Base-by-base conservation (phyloP, 2,797 vertebrate genomes). In the Sebastes umbrosus region DNA sequence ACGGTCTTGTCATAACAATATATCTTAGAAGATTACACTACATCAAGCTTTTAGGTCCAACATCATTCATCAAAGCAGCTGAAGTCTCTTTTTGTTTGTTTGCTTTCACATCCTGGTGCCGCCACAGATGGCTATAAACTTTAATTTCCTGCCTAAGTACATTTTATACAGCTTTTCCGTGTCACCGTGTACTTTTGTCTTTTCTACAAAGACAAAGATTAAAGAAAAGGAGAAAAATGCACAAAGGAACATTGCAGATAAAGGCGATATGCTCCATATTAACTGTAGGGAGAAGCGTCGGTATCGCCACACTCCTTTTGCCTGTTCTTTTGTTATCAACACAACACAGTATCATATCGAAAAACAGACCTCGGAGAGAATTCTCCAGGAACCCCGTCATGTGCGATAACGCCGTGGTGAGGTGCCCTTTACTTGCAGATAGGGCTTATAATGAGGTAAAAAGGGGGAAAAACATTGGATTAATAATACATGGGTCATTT, bases 401-500 rank as follows among this genome's bases (percentile, higher is more conserved):
- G 65, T 79, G 77, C 27, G 87, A 92, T 88, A 91, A 79, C 69
- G 60, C 59, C 58, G 81, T 24, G 69, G 84, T 55, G 79, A 85
- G 82, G 80, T 93, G 90, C 89, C 92, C 91, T 92, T 89, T 90
- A 78, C 84, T 81, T 75, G 66, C 81, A 89, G 90, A 92, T 86
- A 88, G 87, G 76, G 77, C 73, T 85, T 84, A 89, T 90, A 89
- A 90, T 91, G 84, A 90, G 85, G 84, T 88, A 89, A 90, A 90
- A 90, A 88, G 60, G 80, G 86, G 72, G 20, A 72, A 76, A 54
- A 94, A 90, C 76, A 94, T 80, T 55, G 86, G 84, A 95, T 95
- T 94, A 95, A 95, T 95, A 95, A 96, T 94, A 93, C 93, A 90
- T 91, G 83, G 91, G 88, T 95, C 90, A 93, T 90, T 94, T 95